These are phyloP conservation scores for Aphelinus atriplicis DNA, from an alignment of 1,140 invertebrate genomes.

Conservation along the genomic window DNA sequence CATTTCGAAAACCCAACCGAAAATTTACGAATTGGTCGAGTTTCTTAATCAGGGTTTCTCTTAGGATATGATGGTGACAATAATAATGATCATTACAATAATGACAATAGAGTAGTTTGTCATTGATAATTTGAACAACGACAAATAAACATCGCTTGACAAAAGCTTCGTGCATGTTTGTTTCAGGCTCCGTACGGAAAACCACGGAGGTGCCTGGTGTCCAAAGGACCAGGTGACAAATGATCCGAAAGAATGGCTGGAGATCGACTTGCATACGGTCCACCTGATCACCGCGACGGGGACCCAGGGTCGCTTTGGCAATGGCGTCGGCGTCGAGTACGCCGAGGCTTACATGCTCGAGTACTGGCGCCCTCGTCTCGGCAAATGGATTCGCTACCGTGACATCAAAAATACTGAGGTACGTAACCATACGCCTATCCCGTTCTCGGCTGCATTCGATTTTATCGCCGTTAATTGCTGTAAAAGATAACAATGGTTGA, in stretches of 20 bases:
- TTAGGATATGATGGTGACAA: too few relatives aligned
- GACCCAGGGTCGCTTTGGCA: conserved; percentile 87
- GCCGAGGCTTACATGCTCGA: conserved; percentile 82
- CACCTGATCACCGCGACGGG: conserved; percentile 83
- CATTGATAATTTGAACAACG: too few relatives aligned
- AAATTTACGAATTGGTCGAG: too few relatives aligned
- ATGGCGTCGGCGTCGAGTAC: conserved; percentile 84
- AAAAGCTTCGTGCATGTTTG: neutral
- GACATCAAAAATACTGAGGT: conserved; percentile 64
- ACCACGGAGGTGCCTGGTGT: conserved; percentile 87
- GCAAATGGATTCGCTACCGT: conserved; percentile 79
- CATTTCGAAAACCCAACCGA: too few relatives aligned
- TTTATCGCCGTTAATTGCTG: too few relatives aligned
- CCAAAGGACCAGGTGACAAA: conserved; percentile 78
- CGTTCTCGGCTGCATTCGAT: too few relatives aligned
- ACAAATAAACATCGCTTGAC: neutral
- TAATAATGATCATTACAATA: too few relatives aligned
- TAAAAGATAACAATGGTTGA: too few relatives aligned
- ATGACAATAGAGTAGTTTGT: too few relatives aligned
- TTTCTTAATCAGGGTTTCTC: too few relatives aligned
- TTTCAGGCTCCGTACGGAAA: conserved; percentile 81
- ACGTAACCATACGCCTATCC: too few relatives aligned
- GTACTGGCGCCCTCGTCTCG: conserved; percentile 77
- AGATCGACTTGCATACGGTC: conserved; percentile 78
- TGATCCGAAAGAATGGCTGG: conserved; percentile 81